A percentile compares a stretch with the other conserved stretches of the same genome.
phyloP scores from a whole-genome alignment of 2,888 invertebrate genomes.

The Leptopilina myrica region DNA sequence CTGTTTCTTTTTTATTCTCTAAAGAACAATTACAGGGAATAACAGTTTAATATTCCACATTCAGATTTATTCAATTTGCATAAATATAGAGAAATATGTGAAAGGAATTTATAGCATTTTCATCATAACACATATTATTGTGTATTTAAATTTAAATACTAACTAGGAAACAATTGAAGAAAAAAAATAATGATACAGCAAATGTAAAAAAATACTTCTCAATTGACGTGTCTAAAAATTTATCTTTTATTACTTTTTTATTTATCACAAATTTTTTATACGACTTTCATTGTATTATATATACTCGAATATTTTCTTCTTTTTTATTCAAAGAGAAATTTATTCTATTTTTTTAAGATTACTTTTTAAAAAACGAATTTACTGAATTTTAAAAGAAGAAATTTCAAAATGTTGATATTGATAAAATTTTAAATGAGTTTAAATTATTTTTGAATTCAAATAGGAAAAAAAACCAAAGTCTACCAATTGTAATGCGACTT shows the following conservation, averaged over 20 bases:
- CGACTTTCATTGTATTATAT: background rate
- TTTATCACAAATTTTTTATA: background rate
- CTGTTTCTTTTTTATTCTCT: background rate
- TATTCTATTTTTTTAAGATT: constrained; percentile 5
- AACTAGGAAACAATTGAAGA: background rate
- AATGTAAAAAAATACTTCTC: background rate
- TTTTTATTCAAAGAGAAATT: background rate
- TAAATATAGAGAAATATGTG: constrained; percentile 1
- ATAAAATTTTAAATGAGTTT: background rate
- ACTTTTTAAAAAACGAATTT: background rate
- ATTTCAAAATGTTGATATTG: background rate
- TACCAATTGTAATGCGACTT: background rate
- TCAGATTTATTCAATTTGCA: constrained; percentile 13
- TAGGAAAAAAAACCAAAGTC: background rate
- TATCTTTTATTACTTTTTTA: constrained; percentile 18
- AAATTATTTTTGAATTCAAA: constrained; percentile 4
- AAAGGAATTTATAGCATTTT: constrained; percentile 5
- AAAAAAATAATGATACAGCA: background rate
- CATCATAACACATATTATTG: background rate
- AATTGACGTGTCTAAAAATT: background rate
- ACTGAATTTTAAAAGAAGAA: background rate
- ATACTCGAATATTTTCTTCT: background rate
- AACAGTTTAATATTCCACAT: constrained; percentile 1
- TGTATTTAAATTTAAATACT: background rate
- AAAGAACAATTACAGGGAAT: background rate